Evolutionary conservation across 2,113 vertebrate species (phyloP).

Genomic region (Neofelis nebulosa): DNA sequence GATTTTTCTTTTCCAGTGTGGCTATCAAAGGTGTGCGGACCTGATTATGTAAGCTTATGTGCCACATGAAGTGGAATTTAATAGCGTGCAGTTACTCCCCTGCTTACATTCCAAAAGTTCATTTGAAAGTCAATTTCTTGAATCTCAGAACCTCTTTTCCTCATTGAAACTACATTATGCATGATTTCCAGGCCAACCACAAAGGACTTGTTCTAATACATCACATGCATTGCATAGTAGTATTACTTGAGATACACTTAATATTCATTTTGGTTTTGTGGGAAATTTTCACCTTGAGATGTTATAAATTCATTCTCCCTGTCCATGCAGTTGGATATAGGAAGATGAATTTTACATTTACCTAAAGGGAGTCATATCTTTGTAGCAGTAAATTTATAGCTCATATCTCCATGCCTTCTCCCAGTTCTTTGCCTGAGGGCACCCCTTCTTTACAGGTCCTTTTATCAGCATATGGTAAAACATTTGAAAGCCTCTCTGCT

Average conservation of each 20-base stretch:
- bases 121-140: constrained; percentile 63
- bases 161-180: constrained; percentile 20
- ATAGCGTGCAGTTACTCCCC: constrained; percentile 15
- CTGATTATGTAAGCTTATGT: constrained; percentile 45
- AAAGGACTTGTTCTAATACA: constrained; percentile 34
- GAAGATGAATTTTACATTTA: not conserved
- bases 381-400: not conserved
- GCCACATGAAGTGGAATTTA: constrained; percentile 46
- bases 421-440: not conserved
- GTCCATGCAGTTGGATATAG: not conserved
- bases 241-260: constrained; percentile 25
- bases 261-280: constrained; percentile 6
- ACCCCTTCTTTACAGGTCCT: not conserved
- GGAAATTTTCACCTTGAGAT: constrained; percentile 10
- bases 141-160: constrained; percentile 41
- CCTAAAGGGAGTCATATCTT: not conserved
- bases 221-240: not conserved
- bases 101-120: constrained; percentile 46
- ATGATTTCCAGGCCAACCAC: constrained; percentile 21
- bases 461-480: not conserved
- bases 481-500: not conserved
- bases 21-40: constrained; percentile 55
- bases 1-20: not conserved
- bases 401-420: not conserved
- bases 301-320: constrained; percentile 7